phyloP scores from a whole-genome alignment of 2,797 vertebrate genomes.

The Ataeniobius toweri region DNA sequence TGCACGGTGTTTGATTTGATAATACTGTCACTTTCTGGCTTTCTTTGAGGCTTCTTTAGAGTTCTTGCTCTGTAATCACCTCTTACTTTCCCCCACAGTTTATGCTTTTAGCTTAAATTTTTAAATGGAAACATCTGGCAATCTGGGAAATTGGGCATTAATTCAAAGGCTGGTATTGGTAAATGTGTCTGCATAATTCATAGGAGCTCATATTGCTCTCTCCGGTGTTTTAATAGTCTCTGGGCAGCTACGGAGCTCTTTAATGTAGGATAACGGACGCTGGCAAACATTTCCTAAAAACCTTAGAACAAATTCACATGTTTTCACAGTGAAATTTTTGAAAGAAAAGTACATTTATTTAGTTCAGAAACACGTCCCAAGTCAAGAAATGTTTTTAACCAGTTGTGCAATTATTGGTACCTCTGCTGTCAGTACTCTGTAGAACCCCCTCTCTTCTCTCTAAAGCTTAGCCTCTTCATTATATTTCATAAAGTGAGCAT shows the following conservation, averaged over 20 bases:
- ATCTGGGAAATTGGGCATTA: no score
- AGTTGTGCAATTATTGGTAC: no score
- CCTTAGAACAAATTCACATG: not conserved
- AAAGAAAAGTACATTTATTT: no score
- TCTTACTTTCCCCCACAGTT: constrained; percentile 4
- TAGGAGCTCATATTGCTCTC: not conserved
- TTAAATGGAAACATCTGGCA: not conserved
- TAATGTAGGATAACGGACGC: not conserved
- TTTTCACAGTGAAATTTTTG: not conserved
- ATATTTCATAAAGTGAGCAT: no score
- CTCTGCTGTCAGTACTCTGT: no score
- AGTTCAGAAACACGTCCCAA: not conserved
- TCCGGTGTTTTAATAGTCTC: no score
- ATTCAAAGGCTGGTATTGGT: not conserved
- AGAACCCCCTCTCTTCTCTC: no score
- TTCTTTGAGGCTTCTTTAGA: not conserved
- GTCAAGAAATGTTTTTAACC: not conserved
- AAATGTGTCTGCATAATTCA: not conserved
- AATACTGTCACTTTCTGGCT: not conserved
- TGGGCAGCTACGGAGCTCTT: no score
- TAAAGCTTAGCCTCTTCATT: no score
- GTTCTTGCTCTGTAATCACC: not conserved
- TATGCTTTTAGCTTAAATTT: constrained; percentile 26
- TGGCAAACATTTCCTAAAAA: not conserved
- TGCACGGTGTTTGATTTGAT: constrained; percentile 29